Conservation (phyloP, 1,140 invertebrate species). For the Drosophila orena region DNA sequence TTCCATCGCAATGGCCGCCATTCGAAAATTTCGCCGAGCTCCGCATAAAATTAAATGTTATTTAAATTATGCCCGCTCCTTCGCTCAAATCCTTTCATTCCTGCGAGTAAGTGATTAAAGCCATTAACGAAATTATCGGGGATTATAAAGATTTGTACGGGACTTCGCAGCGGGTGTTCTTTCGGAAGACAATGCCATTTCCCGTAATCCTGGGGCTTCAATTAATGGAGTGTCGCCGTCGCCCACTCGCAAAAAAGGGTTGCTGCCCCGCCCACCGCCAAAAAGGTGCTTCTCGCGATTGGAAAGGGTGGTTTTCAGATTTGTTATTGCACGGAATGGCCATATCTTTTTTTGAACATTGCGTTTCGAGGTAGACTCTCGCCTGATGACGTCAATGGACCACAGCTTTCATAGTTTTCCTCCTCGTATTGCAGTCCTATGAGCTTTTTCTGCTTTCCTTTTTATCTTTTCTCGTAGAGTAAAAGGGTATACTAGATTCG, state of each 20-base stretch:
- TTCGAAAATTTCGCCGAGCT: conserved; percentile 38
- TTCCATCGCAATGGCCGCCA: conserved; percentile 62
- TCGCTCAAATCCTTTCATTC: conserved; percentile 55
- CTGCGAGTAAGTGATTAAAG: conserved; percentile 81
- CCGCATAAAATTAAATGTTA: conserved; percentile 56
- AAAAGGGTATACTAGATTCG: no score
- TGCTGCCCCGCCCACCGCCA: conserved; percentile 20
- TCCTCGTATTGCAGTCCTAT: background rate
- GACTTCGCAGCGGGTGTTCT: conserved; percentile 57
- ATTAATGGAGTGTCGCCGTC: conserved; percentile 80
- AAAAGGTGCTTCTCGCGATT: background rate
- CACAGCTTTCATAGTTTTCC: background rate
- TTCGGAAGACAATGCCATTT: conserved; percentile 78
- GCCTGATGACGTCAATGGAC: conserved; percentile 26
- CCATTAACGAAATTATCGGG: conserved; percentile 84
- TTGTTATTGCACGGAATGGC: background rate
- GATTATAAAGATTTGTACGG: conserved; percentile 82
- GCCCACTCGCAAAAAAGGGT: conserved; percentile 43
- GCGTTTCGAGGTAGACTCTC: background rate
- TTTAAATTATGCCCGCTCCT: conserved; percentile 42
- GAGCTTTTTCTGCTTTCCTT: background rate
- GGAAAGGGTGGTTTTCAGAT: conserved; percentile 13
- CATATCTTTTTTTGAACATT: conserved; percentile 20
- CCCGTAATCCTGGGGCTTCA: conserved; percentile 82
- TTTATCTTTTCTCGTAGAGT: background rate